These are phyloP conservation scores for Anoncus sp. DNA, from an alignment of 2,888 invertebrate genomes.

Conservation along the genomic window DNA sequence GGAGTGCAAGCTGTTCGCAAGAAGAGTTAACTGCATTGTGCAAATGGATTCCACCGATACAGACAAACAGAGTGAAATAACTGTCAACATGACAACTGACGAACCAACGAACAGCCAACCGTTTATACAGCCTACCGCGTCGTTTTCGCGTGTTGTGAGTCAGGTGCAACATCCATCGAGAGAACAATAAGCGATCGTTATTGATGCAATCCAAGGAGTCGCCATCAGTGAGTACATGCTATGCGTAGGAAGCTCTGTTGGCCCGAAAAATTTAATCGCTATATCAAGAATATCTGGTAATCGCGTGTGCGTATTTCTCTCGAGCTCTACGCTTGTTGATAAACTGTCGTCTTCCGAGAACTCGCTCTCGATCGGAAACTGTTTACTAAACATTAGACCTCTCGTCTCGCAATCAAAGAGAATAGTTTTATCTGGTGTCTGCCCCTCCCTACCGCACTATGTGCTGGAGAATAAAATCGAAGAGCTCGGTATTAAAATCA, in stretches of 20 bases:
- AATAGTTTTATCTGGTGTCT: slow-evolving; percentile 32
- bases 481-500: slow-evolving; percentile 24
- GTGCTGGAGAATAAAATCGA: slow-evolving; percentile 28
- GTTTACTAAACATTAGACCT: slow-evolving; percentile 18
- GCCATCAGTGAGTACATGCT: slow-evolving; percentile 29
- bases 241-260: slow-evolving; percentile 26
- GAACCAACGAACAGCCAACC: background rate
- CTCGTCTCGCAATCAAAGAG: slow-evolving; percentile 39
- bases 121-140: background rate
- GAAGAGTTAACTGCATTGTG: background rate
- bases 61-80: background rate
- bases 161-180: slow-evolving; percentile 17
- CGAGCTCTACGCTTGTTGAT: slow-evolving; percentile 24
- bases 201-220: slow-evolving; percentile 30
- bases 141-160: slow-evolving; percentile 3
- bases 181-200: slow-evolving; percentile 25
- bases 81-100: slow-evolving; percentile 12
- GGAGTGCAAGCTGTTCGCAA: background rate
- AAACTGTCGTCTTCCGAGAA: slow-evolving; percentile 1
- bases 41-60: background rate
- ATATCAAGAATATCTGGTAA: slow-evolving; percentile 43
- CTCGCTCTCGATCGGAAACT: slow-evolving; percentile 10
- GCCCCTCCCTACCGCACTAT: slow-evolving; percentile 32
- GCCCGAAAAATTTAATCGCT: slow-evolving; percentile 18
- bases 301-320: slow-evolving; percentile 25